Base-by-base conservation (phyloP, 1,140 invertebrate species). In the Ostrea edulis region DNA sequence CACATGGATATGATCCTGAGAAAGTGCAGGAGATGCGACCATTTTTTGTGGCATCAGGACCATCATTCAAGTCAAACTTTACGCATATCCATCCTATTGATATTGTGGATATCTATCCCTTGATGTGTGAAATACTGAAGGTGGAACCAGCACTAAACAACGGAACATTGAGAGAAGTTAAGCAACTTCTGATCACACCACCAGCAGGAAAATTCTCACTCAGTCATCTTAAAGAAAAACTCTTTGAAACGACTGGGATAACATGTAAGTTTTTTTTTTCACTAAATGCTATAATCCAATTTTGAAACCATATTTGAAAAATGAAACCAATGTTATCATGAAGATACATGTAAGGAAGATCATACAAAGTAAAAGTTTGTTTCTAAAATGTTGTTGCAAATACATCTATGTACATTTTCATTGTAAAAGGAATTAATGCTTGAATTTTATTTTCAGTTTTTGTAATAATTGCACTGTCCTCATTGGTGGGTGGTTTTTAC, bases 31-130 rank as follows among this genome's bases (percentile, higher is more conserved):
- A 91, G n/a, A 97, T 97, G 97, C 95, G 95, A 90, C 96, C 97
- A 51, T 96, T 97, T 87, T 97, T 97, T 91, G 95, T 97, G 88
- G 97, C 96, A 0, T 93, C 94, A 68, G 97, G 97, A 11, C 97
- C 97, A 58, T 94, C 95, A 53, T 96, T 97, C 92, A 94, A 95
- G 89, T 91, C 94, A 95, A 52, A 95, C 95, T 88, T 94, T 96
- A 5, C 83, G 44, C 20, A 35, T 29, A 90, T 84, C n/a, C 81
- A 95, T 4, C 95, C 96, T 7, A 96, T 97, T 90, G 92, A 96
- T 53, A 96, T 95, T 85, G 95, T 97, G 2, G 96, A 97, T 92
- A 92, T 97, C 35, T 97, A 96, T 92, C 95, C 96, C 22, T 91
- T 97, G 20, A 96, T 97, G 93, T 96, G 96, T 90, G 93, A 96